Conservation (phyloP, 2,797 vertebrate species). For the Peromyscus eremicus region DNA sequence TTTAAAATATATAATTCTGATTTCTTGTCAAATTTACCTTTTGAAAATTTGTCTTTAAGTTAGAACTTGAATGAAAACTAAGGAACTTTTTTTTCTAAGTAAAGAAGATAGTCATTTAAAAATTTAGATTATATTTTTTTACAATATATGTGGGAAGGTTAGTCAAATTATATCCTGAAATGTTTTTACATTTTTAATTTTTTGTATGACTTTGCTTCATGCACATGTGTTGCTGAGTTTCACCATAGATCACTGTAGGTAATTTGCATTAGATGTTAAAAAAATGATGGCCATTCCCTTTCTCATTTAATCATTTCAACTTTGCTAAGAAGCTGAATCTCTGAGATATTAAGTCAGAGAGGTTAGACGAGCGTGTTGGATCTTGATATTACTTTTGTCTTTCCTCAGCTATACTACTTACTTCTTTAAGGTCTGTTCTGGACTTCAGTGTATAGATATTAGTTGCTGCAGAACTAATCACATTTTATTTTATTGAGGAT, state of each 20-base stretch:
- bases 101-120: not conserved
- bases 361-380: not conserved
- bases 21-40: not conserved
- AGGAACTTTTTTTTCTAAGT: not conserved
- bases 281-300: not conserved
- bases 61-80: not conserved
- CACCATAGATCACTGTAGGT: not conserved
- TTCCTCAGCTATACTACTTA: not conserved
- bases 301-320: not conserved
- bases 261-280: not conserved
- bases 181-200: not conserved
- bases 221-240: not conserved
- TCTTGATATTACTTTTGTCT: not conserved
- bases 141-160: not conserved
- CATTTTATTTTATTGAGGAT: not conserved
- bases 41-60: not conserved
- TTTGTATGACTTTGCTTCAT: conserved; percentile 20
- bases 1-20: conserved; percentile 46
- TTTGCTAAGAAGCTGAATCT: not conserved
- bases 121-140: conserved; percentile 53
- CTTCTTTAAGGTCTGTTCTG: conserved; percentile 22
- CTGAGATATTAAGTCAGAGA: not conserved
- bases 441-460: not conserved
- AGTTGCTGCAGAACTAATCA: conserved; percentile 30
- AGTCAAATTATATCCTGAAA: not conserved